Conservation (phyloP, 2,888 invertebrate genomes). For the Pycnomerus fuliginosus region DNA sequence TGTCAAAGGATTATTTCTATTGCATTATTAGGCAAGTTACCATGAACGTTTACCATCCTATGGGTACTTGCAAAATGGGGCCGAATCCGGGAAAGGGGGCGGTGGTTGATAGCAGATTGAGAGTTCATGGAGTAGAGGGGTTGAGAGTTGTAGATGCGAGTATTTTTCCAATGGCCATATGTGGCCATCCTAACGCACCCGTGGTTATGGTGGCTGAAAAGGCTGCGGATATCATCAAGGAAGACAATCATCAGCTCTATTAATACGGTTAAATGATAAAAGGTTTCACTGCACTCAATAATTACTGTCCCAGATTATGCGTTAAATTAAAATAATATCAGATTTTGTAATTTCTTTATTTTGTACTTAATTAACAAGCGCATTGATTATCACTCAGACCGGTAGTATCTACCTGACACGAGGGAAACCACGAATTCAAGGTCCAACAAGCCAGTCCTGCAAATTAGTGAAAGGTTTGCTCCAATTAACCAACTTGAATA, state of each 20-base stretch:
- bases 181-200: conserved; percentile 21
- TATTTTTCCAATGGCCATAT: conserved; percentile 13
- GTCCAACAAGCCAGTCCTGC: too few species aligned
- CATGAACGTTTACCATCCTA: conserved; percentile 17
- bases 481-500: too few species aligned
- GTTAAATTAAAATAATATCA: too few species aligned
- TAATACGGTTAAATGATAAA: neutral
- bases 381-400: too few species aligned
- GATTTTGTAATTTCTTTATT: too few species aligned
- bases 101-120: conserved; percentile 14
- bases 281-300: too few species aligned
- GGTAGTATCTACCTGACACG: too few species aligned
- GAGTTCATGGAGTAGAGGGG: conserved; percentile 18
- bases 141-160: conserved; percentile 23
- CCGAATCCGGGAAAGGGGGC: conserved; percentile 1
- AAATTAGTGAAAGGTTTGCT: too few species aligned
- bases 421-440: too few species aligned
- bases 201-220: conserved; percentile 26
- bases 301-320: too few species aligned
- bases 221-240: conserved; percentile 21
- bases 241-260: neutral
- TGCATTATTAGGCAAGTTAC: conserved; percentile 53
- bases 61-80: conserved; percentile 21
- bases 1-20: conserved; percentile 52
- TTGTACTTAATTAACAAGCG: too few species aligned